phyloP scores from a whole-genome alignment of 2,113 vertebrate genomes.

The Odocoileus hemionus region DNA sequence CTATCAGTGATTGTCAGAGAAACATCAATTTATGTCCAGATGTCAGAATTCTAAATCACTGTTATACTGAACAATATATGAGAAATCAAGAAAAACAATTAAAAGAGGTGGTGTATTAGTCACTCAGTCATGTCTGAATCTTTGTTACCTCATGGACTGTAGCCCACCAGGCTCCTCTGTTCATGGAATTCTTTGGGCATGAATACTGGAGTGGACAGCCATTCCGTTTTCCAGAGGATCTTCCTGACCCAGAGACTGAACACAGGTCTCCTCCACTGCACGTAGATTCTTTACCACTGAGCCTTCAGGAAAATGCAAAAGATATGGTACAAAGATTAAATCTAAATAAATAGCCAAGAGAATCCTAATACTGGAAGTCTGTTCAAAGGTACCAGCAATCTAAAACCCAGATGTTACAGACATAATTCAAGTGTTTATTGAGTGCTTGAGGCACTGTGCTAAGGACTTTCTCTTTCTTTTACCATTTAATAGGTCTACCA shows the following conservation, averaged over 20 bases:
- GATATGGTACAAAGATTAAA: neutral
- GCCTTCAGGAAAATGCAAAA: neutral
- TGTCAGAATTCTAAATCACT: neutral
- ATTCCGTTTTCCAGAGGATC: neutral
- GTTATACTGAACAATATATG: neutral
- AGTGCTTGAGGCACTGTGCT: neutral
- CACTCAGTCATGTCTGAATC: neutral
- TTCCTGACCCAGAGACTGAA: neutral
- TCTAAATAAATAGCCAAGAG: neutral
- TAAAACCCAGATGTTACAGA: slow-evolving; percentile 29
- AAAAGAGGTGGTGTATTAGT: neutral
- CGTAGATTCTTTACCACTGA: neutral
- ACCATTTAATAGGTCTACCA: neutral
- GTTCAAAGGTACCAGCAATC: neutral
- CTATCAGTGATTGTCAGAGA: neutral
- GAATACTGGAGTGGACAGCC: neutral
- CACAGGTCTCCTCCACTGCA: neutral
- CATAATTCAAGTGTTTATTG: slow-evolving; percentile 15
- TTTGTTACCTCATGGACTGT: neutral
- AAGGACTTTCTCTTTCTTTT: slow-evolving; percentile 3
- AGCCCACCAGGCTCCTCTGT: neutral
- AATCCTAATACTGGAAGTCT: slow-evolving; percentile 6
- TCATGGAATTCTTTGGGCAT: neutral
- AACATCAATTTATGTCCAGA: neutral
- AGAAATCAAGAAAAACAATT: neutral